Percentiles rank a stretch among this genome's conserved stretches.
phyloP scores from a whole-genome alignment of 2,797 vertebrate genomes.

The Nyctibius grandis region DNA sequence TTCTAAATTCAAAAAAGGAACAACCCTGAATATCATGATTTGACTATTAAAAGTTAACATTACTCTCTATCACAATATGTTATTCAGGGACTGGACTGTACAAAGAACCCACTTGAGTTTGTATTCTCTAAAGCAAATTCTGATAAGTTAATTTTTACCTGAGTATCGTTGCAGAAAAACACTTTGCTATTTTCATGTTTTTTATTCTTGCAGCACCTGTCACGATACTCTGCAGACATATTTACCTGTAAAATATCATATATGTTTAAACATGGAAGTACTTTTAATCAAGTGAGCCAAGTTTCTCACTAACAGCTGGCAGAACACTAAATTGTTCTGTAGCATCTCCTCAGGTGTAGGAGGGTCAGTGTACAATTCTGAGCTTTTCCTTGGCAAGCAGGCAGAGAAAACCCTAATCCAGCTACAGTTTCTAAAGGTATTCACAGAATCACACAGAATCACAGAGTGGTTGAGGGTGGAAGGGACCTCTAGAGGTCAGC shows the following conservation, averaged over 20 bases:
- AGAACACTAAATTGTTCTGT: not conserved
- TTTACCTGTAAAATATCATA: constrained; percentile 53
- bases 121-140: not conserved
- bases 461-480: not conserved
- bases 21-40: not conserved
- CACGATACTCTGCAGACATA: constrained; percentile 28
- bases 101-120: not conserved
- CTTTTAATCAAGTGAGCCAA: not conserved
- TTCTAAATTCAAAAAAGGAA: not conserved
- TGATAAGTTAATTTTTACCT: constrained; percentile 49
- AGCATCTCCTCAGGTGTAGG: not conserved
- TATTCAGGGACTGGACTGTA: not conserved
- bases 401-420: not conserved
- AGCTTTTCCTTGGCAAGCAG: not conserved
- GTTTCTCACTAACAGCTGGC: not conserved
- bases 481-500: not conserved
- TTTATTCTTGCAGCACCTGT: constrained; percentile 32
- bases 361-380: not conserved
- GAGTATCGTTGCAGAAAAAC: constrained; percentile 51
- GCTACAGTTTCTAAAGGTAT: not conserved
- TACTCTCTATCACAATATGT: not conserved
- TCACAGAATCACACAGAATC: not conserved
- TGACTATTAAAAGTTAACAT: not conserved
- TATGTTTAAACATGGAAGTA: not conserved
- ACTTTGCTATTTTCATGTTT: not conserved